Evolutionary conservation across 2,888 invertebrate genomes (phyloP).

Genomic region (Chalcosyrphus nemorum): DNA sequence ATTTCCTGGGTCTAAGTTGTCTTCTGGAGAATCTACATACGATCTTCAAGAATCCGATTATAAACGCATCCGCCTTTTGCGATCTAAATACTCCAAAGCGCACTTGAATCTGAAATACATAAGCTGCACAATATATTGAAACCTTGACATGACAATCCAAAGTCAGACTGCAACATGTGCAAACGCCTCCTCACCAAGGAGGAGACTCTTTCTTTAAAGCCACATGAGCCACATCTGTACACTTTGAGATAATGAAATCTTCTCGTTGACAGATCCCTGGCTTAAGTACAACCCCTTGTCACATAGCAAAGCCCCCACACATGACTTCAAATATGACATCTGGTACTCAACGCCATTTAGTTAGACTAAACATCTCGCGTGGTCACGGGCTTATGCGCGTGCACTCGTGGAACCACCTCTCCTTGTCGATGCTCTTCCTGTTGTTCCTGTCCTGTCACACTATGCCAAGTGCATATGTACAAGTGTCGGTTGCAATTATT

Average conservation of each 20-base stretch:
- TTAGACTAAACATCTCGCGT: conserved; percentile 25
- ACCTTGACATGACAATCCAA: too few species aligned
- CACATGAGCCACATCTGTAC: too few species aligned
- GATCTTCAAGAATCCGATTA: too few species aligned
- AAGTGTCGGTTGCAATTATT: conserved; percentile 69
- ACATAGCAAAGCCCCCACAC: neutral
- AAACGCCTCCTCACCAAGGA: too few species aligned
- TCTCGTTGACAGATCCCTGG: conserved; percentile 3
- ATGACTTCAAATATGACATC: conserved; percentile 23
- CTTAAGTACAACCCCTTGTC: conserved; percentile 2
- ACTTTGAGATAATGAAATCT: conserved; percentile 19
- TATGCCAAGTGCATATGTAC: conserved; percentile 18
- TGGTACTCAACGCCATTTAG: conserved; percentile 32
- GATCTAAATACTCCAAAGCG: too few species aligned
- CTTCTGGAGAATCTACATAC: too few species aligned
- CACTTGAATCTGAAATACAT: too few species aligned
- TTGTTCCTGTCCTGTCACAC: conserved; percentile 12
- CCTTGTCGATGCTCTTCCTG: conserved; percentile 7
- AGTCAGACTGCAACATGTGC: too few species aligned
- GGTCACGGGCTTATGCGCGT: neutral
- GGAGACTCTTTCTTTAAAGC: too few species aligned
- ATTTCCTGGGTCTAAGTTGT: too few species aligned
- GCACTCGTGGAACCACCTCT: conserved; percentile 10
- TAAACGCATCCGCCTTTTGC: too few species aligned
- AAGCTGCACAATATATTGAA: too few species aligned